Conservation (phyloP, 2,797 vertebrate species). For the Acipenser ruthenus region DNA sequence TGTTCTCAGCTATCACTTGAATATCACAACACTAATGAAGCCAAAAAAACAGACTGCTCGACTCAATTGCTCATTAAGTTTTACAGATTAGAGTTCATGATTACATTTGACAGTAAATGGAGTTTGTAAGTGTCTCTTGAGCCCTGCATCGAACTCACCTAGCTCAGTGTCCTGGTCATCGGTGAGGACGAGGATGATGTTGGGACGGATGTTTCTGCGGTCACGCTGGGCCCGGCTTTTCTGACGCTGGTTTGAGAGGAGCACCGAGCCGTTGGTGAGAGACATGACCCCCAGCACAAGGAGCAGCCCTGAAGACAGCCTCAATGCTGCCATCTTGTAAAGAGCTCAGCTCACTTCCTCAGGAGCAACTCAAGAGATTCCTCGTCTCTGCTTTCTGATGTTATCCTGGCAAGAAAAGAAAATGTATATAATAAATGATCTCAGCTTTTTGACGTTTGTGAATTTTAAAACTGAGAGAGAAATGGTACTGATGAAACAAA, state of each 20-base stretch:
- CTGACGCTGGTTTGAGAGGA: conserved; percentile 71
- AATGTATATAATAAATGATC: not conserved
- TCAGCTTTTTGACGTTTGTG: too few species aligned
- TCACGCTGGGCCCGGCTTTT: conserved; percentile 88
- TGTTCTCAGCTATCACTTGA: too few species aligned
- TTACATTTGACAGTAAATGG: too few species aligned
- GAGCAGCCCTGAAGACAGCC: conserved; percentile 60
- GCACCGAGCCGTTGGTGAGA: conserved; percentile 58
- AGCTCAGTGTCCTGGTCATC: conserved; percentile 95
- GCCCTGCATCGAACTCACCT: conserved; percentile 54
- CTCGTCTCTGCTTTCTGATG: not conserved
- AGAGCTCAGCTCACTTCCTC: conserved; percentile 18
- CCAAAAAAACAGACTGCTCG: too few species aligned
- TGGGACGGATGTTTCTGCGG: conserved; percentile 91
- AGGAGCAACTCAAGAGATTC: not conserved
- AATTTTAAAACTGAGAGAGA: too few species aligned
- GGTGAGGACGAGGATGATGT: conserved; percentile 91
- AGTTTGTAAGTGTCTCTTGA: too few species aligned
- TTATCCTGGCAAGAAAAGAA: not conserved
- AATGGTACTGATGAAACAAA: too few species aligned
- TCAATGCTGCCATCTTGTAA: conserved; percentile 59
- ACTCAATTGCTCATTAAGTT: too few species aligned
- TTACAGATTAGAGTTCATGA: too few species aligned
- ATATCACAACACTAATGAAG: too few species aligned
- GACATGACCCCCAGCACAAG: conserved; percentile 43